Percentiles rank a stretch among this genome's conserved stretches.
Evolutionary conservation across 2,113 vertebrate species (phyloP).

Genomic region (Eidolon helvum): DNA sequence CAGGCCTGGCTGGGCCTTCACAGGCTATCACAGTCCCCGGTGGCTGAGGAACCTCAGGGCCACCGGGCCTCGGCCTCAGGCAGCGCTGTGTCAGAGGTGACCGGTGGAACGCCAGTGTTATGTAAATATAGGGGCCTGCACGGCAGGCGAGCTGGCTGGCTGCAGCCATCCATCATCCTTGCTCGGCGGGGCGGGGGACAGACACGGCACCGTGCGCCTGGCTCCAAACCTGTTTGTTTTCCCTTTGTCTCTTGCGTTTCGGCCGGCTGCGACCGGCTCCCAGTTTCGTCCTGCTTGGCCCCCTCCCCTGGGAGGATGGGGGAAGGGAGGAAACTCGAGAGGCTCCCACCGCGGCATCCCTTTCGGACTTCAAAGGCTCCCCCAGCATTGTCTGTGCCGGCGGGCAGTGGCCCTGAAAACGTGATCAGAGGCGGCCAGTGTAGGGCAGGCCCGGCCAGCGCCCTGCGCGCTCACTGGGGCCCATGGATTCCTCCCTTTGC

Average conservation of each 20-base stretch:
- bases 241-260: conserved; percentile 89
- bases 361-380: conserved; percentile 97
- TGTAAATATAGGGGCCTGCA: conserved; percentile 92
- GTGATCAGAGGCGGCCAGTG: conserved; percentile 95
- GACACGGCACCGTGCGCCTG: conserved; percentile 93
- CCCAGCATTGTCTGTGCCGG: conserved; percentile 93
- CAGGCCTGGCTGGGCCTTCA: neutral
- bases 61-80: conserved; percentile 76
- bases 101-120: conserved; percentile 92
- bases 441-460: conserved; percentile 95
- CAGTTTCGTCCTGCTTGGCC: conserved; percentile 85
- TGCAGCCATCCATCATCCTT: conserved; percentile 96
- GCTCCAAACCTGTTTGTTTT: conserved; percentile 97
- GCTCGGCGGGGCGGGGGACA: conserved; percentile 85
- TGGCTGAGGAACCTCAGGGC: conserved; percentile 57
- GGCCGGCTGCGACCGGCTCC: conserved; percentile 87
- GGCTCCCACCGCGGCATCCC: conserved; percentile 86
- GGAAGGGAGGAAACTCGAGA: conserved; percentile 47
- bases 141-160: conserved; percentile 87
- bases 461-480: conserved; percentile 85
- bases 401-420: conserved; percentile 95
- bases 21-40: neutral
- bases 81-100: conserved; percentile 85
- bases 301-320: conserved; percentile 40
- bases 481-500: conserved; percentile 89